Conservation (phyloP, 2,113 vertebrate species). For the Carassius carassius region DNA sequence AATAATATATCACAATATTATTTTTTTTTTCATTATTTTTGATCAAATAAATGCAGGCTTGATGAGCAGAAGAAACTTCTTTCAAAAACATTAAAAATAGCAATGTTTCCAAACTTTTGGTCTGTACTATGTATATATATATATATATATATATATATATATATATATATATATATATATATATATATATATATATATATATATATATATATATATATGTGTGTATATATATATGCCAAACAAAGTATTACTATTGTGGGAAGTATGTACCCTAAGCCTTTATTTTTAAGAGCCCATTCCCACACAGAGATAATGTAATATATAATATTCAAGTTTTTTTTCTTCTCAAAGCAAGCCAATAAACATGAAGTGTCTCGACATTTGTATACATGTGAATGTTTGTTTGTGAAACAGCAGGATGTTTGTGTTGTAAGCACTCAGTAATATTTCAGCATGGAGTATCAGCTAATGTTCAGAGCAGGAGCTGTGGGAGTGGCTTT, state of each 20-base stretch:
- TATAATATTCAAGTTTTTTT: neutral
- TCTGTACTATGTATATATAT: no score
- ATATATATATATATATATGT: neutral
- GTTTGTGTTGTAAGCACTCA: neutral
- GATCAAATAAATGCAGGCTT: no score
- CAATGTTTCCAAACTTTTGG: no score
- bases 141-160: no score
- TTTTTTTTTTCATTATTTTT: no score
- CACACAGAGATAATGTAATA: neutral
- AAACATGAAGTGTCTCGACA: neutral
- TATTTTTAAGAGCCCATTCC: neutral
- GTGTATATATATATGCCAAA: no score
- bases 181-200: neutral
- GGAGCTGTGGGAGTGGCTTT: neutral
- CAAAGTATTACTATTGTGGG: no score
- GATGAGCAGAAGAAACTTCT: no score
- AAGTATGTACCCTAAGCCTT: neutral
- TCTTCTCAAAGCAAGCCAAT: neutral
- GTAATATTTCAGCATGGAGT: slow-evolving; percentile 22
- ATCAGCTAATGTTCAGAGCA: slow-evolving; percentile 4
- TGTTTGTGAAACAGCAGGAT: neutral
- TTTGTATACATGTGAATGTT: neutral
- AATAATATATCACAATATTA: no score
- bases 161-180: neutral
- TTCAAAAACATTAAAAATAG: no score